A percentile compares a stretch with the other conserved stretches of the same genome.
Evolutionary conservation across 2,888 invertebrate genomes (phyloP).

Genomic region (Cosmorhoe ocellata): DNA sequence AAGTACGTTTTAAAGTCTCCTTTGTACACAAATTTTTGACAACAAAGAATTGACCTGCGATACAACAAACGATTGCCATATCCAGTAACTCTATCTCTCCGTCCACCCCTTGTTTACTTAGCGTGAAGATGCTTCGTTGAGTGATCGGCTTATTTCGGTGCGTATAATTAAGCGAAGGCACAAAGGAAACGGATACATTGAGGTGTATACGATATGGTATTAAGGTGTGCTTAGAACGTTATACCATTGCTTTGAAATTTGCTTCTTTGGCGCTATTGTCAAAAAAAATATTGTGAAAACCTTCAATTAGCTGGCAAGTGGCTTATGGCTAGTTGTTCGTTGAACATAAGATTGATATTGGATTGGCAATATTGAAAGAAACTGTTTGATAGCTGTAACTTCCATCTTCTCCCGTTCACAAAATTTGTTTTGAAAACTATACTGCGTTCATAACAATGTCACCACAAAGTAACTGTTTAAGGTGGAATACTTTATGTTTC

Average conservation of each 20-base stretch:
- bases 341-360: conserved; percentile 3
- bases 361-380: background rate
- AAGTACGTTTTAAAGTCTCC: no score
- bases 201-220: conserved; percentile 20
- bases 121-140: conserved; percentile 72
- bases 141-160: conserved; percentile 78
- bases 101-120: conserved; percentile 62
- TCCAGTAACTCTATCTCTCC: conserved; percentile 38
- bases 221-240: conserved; percentile 18
- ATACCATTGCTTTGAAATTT: no score
- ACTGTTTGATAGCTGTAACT: no score
- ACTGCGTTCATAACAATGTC: conserved; percentile 21
- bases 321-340: no score
- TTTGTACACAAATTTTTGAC: no score
- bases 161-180: conserved; percentile 68
- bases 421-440: conserved; percentile 17
- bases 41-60: no score
- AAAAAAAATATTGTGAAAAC: no score
- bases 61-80: conserved; percentile 17
- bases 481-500: conserved; percentile 8
- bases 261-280: no score
- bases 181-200: conserved; percentile 50
- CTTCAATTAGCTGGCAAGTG: no score
- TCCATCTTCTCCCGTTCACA: background rate
- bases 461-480: conserved; percentile 34